Evolutionary conservation across 2,113 vertebrate species (phyloP).

Genomic region (Mesoclemmys tuberculata): DNA sequence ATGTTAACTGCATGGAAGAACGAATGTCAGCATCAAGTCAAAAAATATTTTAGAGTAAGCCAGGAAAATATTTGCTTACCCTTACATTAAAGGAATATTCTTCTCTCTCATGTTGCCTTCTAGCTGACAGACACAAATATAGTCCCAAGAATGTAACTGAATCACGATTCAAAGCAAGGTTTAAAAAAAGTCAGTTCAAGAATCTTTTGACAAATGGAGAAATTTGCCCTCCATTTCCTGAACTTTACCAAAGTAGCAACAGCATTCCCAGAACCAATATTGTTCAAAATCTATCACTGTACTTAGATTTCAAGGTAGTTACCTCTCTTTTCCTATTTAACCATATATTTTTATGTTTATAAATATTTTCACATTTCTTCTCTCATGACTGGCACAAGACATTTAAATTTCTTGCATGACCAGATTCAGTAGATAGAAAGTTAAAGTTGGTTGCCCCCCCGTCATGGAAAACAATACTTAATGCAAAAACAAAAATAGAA

Average conservation of each 20-base stretch:
- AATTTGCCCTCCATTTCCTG: background rate
- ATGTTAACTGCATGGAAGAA: background rate
- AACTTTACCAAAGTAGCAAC: background rate
- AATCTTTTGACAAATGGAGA: background rate
- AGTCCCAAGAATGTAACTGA: background rate
- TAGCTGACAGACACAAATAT: background rate
- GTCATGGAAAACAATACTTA: constrained; percentile 60
- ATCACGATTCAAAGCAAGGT: background rate
- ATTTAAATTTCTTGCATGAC: constrained; percentile 5
- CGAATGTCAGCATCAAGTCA: background rate
- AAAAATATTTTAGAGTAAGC: background rate
- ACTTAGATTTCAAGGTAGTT: background rate
- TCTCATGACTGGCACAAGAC: background rate
- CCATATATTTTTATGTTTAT: background rate
- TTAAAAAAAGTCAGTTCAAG: background rate
- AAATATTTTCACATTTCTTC: background rate
- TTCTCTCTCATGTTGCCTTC: background rate
- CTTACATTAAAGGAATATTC: background rate
- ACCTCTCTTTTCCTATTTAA: background rate
- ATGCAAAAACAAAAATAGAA: constrained; percentile 34
- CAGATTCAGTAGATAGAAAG: constrained; percentile 74
- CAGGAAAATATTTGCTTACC: fast-evolving
- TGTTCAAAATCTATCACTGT: background rate
- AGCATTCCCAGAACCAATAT: background rate
- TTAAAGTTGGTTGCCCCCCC: constrained; percentile 83